Evolutionary conservation across 2,888 invertebrate genomes (phyloP).

Genomic region (Protonemura montana): DNA sequence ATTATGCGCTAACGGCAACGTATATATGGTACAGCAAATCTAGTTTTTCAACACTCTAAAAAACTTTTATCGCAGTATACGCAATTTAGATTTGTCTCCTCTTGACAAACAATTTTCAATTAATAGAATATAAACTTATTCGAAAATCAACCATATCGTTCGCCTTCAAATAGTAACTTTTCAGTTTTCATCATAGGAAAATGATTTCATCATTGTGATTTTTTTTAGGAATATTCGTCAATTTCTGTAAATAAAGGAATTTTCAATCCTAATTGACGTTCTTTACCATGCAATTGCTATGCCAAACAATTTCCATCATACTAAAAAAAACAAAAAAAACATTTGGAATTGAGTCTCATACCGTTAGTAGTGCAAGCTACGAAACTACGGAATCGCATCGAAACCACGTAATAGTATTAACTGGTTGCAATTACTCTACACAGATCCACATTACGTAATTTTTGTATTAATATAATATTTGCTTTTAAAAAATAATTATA

Average conservation of each 20-base stretch:
- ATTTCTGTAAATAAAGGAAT: constrained; percentile 41
- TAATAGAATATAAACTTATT: constrained; percentile 44
- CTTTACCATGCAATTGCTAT: background rate
- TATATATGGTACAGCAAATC: constrained; percentile 37
- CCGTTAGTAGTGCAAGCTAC: background rate
- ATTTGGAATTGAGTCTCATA: constrained; percentile 8
- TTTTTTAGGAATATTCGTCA: constrained; percentile 23
- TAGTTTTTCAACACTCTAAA: constrained; percentile 22
- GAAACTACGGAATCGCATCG: background rate
- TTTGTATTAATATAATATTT: constrained; percentile 21
- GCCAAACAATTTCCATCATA: constrained; percentile 22
- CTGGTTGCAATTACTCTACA: constrained; percentile 17
- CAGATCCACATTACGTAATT: constrained; percentile 33
- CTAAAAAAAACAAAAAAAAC: constrained; percentile 27
- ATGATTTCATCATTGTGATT: constrained; percentile 39
- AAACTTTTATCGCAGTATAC: background rate
- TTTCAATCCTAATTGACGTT: constrained; percentile 32
- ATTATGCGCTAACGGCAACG: background rate
- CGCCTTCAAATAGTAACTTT: constrained; percentile 46
- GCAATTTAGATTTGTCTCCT: background rate
- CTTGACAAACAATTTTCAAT: constrained; percentile 37
- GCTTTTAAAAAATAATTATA: constrained; percentile 38
- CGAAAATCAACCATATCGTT: constrained; percentile 45
- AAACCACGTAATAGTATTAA: constrained; percentile 13
- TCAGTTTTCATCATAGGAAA: constrained; percentile 42